A percentile compares a stretch with the other conserved stretches of the same genome.
phyloP scores from a whole-genome alignment of 2,113 vertebrate genomes.

The Colaptes auratus region DNA sequence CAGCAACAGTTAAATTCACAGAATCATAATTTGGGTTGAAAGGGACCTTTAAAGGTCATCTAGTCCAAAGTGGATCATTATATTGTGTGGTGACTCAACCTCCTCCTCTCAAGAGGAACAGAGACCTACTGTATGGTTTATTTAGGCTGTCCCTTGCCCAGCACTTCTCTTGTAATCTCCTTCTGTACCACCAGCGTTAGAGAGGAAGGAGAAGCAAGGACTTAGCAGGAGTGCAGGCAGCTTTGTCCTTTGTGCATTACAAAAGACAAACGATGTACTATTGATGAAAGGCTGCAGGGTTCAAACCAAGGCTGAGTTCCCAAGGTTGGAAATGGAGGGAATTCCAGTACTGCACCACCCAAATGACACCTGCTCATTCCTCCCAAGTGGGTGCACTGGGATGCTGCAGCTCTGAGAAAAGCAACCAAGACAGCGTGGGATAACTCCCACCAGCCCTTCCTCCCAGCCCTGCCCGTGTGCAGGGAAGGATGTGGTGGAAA shows the following conservation, averaged over 20 bases:
- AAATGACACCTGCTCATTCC: not conserved
- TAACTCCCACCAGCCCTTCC: not conserved
- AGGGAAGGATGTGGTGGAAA: slow-evolving; percentile 52
- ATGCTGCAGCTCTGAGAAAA: not conserved
- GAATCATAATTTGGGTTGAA: not conserved
- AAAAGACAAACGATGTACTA: not conserved
- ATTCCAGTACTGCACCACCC: not conserved
- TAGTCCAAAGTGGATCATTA: not conserved
- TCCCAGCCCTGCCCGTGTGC: not conserved
- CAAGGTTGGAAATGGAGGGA: slow-evolving; percentile 12
- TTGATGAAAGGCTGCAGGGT: not conserved
- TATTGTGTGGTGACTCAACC: not conserved
- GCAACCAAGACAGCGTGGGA: not conserved
- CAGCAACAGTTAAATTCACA: not conserved
- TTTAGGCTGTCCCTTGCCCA: not conserved
- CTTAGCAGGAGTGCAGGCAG: not conserved
- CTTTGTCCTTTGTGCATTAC: not conserved
- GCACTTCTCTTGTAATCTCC: not conserved
- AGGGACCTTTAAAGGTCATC: not conserved
- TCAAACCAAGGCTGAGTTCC: not conserved
- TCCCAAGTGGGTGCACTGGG: not conserved
- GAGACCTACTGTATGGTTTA: not conserved
- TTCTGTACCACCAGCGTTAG: not conserved
- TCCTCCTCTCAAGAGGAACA: not conserved
- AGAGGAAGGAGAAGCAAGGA: not conserved